Base-by-base conservation (phyloP, 2,113 vertebrate species). In the Bujurquina vittata region DNA sequence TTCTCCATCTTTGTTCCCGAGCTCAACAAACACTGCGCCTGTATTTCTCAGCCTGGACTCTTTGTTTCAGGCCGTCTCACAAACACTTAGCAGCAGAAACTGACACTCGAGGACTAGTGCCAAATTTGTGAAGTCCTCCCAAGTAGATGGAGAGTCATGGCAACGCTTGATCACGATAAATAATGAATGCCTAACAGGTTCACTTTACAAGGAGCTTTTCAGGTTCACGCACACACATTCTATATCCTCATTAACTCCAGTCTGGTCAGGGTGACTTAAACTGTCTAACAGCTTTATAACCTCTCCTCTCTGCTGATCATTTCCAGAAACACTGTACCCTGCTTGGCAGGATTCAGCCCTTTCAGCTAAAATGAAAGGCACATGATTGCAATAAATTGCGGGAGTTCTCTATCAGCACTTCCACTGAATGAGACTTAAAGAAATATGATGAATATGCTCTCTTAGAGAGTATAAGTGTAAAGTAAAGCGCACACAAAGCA, bases 1-100 rank as follows among this genome's bases (percentile, higher is more conserved):
- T 96, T 80, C 95, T 96, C 78, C 95, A 81, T 94, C 96, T 96
- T 96, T 97, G 86, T 97, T 97, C 93, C 96, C 67, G 96, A 14
- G 37, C 91, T 35, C 95, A 90, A 97, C 96, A 88, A 97, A 97
- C 76, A 96, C 94, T 17, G 96, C 95, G 97, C 8, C 15, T 61
- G 96, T 78, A 17, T 91, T 95, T 54, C 95, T 94, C 86, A 96
- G 94, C 65, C 94, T 94, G 40, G 95, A 94, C 82, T 97, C 96
- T 22, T 95, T 90, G 87, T 96, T 97, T 93, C 96, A 96, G 60
- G 97, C 96, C 35, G 95, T 95, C 93, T 95, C 96, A 89, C 94
- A 97, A 89, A 85, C 97, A 96, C 60, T 97, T 98, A 91, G 79
- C 80, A 87, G 78, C 63, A 89, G 69, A 83, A 86, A 81, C 77